Percentiles rank a stretch among this genome's conserved stretches.
These are phyloP conservation scores for Podiceps cristatus DNA, from an alignment of 2,113 vertebrate species.

Conservation along the genomic window DNA sequence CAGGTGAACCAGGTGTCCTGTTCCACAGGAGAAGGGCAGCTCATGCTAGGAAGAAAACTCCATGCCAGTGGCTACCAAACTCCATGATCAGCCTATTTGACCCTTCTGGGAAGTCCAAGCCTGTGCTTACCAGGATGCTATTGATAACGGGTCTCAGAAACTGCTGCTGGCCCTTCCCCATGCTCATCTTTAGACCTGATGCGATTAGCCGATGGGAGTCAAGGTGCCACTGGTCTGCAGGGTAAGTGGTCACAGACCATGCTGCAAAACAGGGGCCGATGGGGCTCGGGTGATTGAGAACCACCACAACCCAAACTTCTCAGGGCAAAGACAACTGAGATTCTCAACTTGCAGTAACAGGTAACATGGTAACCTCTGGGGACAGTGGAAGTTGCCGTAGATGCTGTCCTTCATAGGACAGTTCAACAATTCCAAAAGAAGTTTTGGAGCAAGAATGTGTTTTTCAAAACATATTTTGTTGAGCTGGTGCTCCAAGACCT, in stretches of 20 bases:
- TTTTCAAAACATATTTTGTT: background rate
- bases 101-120: background rate
- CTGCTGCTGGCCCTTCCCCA: background rate
- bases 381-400: background rate
- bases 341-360: background rate
- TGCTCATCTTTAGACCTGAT: background rate
- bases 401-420: background rate
- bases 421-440: background rate
- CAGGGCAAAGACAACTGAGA: background rate
- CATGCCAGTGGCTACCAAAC: background rate
- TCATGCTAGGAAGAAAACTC: background rate
- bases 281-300: rapidly evolving
- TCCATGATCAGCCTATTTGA: background rate
- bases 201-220: rapidly evolving
- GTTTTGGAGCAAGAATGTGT: background rate
- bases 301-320: background rate
- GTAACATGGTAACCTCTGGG: background rate
- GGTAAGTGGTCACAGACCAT: background rate
- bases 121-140: background rate
- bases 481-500: background rate
- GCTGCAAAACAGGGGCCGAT: background rate
- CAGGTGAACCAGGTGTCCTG: background rate
- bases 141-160: background rate
- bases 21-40: background rate
- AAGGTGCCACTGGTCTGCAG: rapidly evolving